Evolutionary conservation across 2,113 vertebrate genomes (phyloP), one percentile per base, ranked within the genome.

Genomic region (Probosciger aterrimus): DNA sequence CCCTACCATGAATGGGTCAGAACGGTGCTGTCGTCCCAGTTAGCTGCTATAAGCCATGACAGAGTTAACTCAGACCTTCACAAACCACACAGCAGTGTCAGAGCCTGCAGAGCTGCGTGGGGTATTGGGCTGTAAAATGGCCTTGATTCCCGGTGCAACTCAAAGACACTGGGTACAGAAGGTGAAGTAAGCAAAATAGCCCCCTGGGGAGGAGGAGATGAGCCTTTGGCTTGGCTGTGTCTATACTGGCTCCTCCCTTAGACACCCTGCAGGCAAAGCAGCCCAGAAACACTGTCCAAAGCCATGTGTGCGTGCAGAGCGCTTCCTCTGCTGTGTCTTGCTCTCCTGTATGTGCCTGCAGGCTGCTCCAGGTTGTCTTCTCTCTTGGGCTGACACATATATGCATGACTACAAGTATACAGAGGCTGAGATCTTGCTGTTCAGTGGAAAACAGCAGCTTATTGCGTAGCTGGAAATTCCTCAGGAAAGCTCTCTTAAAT

Each of bases 401-500:
- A n/a, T n/a, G n/a, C n/a, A n/a, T n/a, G 41, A 8, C 14, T 1
- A 0, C 18, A 28, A 1, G 23, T 2, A 3, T 2, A 18, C 24
- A 25, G 60, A 25, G 74, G 60, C 64, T 43, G 37, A 49, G 89
- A 31, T 22, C 25, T 49, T 14, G 53, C 27, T 5, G 47, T 28
- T 43, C 3, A 1, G 2, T 3, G 41, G 71, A 63, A 80, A 91
- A 44, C 9, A 7, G 11, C 44, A 43, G 49, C 46, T 91, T 41
- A 30, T 46, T 15, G 47, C 15, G 1, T 44, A 3, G 65, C 65
- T 52, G 74, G 62, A 63, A 92, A 47, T 73, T 64, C 59, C 74
- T 87, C 84, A 85, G 96, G 87, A 92, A 97, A 30, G 14, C 35
- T 5, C 10, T 75, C 84, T 69, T 4, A 4, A 64, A 62, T 35